These are phyloP conservation scores for Hiodon tergisus DNA, from an alignment of 2,113 vertebrate species.

Conservation along the genomic window DNA sequence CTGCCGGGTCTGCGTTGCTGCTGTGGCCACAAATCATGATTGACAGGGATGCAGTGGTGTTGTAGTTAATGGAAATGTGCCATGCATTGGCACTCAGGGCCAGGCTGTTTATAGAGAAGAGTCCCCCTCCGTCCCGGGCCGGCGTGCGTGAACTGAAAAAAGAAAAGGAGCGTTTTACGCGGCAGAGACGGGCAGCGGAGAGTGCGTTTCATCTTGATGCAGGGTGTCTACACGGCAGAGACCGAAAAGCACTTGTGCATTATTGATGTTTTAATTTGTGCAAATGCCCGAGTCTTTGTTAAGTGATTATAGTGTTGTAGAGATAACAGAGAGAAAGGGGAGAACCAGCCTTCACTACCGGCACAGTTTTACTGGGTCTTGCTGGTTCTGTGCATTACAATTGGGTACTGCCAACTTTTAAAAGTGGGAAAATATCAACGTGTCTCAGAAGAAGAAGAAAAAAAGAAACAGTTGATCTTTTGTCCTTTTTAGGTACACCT, in stretches of 20 bases:
- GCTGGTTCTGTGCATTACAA: slow-evolving; percentile 24
- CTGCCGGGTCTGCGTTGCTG: slow-evolving; percentile 47
- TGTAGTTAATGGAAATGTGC: slow-evolving; percentile 61
- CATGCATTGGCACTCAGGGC: slow-evolving; percentile 55
- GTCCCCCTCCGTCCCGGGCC: too few species aligned
- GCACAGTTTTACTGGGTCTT: background rate
- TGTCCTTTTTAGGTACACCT: slow-evolving; percentile 67
- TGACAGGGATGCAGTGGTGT: slow-evolving; percentile 48
- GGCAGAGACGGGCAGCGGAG: background rate
- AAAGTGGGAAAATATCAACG: slow-evolving; percentile 51
- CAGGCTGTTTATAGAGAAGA: slow-evolving; percentile 62
- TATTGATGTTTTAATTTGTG: slow-evolving; percentile 81
- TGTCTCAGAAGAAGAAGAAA: slow-evolving; percentile 55
- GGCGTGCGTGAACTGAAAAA: too few species aligned
- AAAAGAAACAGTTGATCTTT: slow-evolving; percentile 61
- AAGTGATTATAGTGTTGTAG: slow-evolving; percentile 71
- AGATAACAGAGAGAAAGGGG: slow-evolving; percentile 68
- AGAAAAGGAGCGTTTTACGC: slow-evolving; percentile 23
- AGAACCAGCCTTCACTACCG: slow-evolving; percentile 45
- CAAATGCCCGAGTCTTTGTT: slow-evolving; percentile 76
- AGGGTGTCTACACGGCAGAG: slow-evolving; percentile 59
- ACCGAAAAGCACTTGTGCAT: slow-evolving; percentile 74
- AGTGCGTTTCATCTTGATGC: slow-evolving; percentile 55
- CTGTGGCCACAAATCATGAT: slow-evolving; percentile 59
- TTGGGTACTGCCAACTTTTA: slow-evolving; percentile 4